A percentile compares a stretch with the other conserved stretches of the same genome.
Evolutionary conservation across 2,797 vertebrate genomes (phyloP).

Genomic region (Anomalospiza imberbis): DNA sequence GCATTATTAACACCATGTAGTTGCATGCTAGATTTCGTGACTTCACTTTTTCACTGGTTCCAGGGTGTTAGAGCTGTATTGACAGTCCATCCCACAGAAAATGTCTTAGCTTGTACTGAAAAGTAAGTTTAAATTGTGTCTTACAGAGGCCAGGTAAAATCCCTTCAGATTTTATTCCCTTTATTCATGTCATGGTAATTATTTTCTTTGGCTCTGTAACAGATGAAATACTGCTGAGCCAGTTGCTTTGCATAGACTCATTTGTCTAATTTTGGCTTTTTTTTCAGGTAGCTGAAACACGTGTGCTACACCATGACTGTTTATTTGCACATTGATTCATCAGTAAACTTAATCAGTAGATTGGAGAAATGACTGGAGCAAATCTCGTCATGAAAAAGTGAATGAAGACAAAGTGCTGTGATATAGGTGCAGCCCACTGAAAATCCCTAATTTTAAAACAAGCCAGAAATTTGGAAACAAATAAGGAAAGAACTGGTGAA

Average conservation of each 20-base stretch:
- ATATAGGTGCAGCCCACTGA: background rate
- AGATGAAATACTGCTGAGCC: background rate
- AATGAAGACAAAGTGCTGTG: background rate
- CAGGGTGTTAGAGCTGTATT: background rate
- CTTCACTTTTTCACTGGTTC: background rate
- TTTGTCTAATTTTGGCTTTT: background rate
- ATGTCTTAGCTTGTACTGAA: background rate
- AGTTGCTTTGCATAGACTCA: background rate
- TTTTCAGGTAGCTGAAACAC: background rate
- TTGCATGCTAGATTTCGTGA: background rate
- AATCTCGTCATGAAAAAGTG: background rate
- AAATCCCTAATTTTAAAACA: background rate
- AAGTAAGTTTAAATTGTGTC: background rate
- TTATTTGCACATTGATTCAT: background rate
- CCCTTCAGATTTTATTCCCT: background rate
- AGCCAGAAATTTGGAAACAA: background rate
- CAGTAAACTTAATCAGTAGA: background rate
- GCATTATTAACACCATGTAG: background rate
- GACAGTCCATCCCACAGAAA: background rate
- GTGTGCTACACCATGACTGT: background rate
- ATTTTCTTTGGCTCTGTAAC: background rate
- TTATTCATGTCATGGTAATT: background rate
- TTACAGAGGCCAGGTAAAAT: background rate
- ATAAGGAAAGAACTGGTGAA: background rate
- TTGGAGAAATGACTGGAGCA: background rate